Base-by-base conservation (phyloP, 1,140 invertebrate species). In the Chrysoperla carnea region DNA sequence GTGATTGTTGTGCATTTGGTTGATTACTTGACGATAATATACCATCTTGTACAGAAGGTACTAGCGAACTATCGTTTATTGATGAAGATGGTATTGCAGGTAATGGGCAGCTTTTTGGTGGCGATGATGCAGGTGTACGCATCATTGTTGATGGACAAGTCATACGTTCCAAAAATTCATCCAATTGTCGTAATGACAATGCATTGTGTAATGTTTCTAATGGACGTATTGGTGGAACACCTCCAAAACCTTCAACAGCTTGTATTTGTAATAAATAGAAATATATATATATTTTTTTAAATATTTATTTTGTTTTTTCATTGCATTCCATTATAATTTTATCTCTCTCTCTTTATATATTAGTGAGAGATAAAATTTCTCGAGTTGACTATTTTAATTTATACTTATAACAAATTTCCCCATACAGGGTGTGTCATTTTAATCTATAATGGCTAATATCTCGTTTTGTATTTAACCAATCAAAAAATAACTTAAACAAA, bases 161-260 rank as follows among this genome's bases (percentile, higher is more conserved):
- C 70, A 90, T 85, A 49, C 77, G 72, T 50, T 86, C 81, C 50
- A 97, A 62, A 59, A 94, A 96, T 5, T 66, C 65, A 57, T 94
- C 90, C 48, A 97, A 61, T 58, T 96, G 87, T 31, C 79, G 75
- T 48, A 95, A 66, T 23, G 90, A 95, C 45, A 97, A 63, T 27
- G 90, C 86, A 64, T 97, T 96, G 65, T 97, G 92, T 29, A 97
- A 64, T 4, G 93, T 97, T 64, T 97, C 92, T 54, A 97, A 58
- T 1, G 92, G 90, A 38, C 90, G 74, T 48, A 97, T 91, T 1
- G 87, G 80, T 31, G 92, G 92, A 37, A 95, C 90, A 50, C 88
- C 83, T 23, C 82, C 83, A 58, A 84, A 86, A 33, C 82, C 84
- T 62, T 84, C 81, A 52, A 84, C 74, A 33, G 73, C 78, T 76